A percentile compares a stretch with the other conserved stretches of the same genome.
These are phyloP conservation scores for Aphis craccivora DNA, from an alignment of 1,140 invertebrate species.

Conservation along the genomic window DNA sequence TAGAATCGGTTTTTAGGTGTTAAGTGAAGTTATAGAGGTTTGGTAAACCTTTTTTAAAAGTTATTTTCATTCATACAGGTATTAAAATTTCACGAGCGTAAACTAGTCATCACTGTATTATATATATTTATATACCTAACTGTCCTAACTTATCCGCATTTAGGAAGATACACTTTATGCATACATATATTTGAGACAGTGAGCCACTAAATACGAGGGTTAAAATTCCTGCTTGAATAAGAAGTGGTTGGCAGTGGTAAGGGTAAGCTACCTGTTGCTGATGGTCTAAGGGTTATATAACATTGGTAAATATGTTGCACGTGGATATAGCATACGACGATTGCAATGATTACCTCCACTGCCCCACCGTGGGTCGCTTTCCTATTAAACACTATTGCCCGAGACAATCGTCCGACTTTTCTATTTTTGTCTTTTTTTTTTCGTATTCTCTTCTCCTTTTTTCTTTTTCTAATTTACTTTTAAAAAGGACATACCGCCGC, in stretches of 20 bases:
- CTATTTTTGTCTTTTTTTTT: slow-evolving; percentile 55
- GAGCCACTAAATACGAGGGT: background rate
- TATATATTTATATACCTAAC: background rate
- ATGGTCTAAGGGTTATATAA: background rate
- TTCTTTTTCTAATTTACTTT: slow-evolving; percentile 57
- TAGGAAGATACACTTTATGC: background rate
- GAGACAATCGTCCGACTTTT: slow-evolving; percentile 57
- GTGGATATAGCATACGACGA: background rate
- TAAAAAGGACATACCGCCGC: slow-evolving; percentile 57
- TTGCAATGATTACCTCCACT: background rate
- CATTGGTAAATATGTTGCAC: background rate
- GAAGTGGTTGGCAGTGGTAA: background rate
- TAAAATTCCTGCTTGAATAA: background rate
- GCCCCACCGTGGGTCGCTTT: background rate
- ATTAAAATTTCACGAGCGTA: background rate
- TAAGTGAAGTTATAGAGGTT: background rate
- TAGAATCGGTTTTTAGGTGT: background rate
- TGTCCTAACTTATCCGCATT: too few species aligned
- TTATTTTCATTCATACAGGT: slow-evolving; percentile 46
- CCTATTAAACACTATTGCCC: slow-evolving; percentile 28
- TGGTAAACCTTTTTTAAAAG: background rate
- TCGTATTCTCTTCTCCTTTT: background rate
- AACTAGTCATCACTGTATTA: background rate
- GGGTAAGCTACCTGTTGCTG: slow-evolving; percentile 12
- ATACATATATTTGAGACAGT: background rate